Percentiles rank a stretch among this genome's conserved stretches.
Conservation (phyloP, 2,888 invertebrate genomes). For the Isotomurus palustris region DNA sequence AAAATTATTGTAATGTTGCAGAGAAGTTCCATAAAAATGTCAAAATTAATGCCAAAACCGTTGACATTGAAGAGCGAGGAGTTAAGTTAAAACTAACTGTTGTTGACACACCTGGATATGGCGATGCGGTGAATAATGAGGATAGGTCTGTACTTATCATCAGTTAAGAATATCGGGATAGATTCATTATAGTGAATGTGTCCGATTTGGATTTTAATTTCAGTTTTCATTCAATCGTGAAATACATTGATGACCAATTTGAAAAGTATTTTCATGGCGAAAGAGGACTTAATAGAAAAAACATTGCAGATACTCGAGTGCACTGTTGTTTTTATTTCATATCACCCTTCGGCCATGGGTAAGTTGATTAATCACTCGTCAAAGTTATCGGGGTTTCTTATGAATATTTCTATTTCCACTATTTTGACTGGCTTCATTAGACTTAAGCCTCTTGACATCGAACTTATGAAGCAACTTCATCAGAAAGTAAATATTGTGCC, state of each 20-base stretch:
- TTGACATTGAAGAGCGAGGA: constrained; percentile 93
- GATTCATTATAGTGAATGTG: not conserved
- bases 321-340: constrained; percentile 98
- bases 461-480: constrained; percentile 94
- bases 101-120: constrained; percentile 93
- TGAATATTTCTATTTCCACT: too few species aligned
- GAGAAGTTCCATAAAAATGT: constrained; percentile 65
- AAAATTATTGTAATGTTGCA: too few species aligned
- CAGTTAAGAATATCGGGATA: not conserved
- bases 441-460: constrained; percentile 86
- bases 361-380: constrained; percentile 47
- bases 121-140: constrained; percentile 90
- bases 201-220: not conserved
- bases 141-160: constrained; percentile 55
- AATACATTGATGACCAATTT: constrained; percentile 96
- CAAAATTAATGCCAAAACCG: constrained; percentile 87
- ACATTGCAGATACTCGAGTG: constrained; percentile 94
- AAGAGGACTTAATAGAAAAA: constrained; percentile 90
- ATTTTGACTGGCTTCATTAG: constrained; percentile 56
- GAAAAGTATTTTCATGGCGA: constrained; percentile 86
- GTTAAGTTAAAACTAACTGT: constrained; percentile 88
- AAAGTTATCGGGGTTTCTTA: constrained; percentile 1
- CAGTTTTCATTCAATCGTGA: constrained; percentile 80
- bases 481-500: constrained; percentile 95
- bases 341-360: constrained; percentile 95